Evolutionary conservation across 2,888 invertebrate species (phyloP), one percentile per base, ranked within the genome.

Genomic region (Eristalinus aeneus): DNA sequence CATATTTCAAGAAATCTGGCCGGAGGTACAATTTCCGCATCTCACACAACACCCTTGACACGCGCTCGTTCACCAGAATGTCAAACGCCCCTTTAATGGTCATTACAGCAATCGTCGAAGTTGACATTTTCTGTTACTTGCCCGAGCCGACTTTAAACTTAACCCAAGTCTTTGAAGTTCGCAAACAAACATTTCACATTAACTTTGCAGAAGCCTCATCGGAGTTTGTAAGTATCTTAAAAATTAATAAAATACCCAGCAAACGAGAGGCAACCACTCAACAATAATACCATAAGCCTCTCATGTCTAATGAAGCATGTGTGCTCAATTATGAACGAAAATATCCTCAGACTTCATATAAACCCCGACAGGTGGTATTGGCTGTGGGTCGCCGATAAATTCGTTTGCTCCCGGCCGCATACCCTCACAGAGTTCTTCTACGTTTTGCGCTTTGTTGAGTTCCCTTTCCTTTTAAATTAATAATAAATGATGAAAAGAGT

Each of bases 401-500:
- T 46, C 31, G 46, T 65, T 65, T 58, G 36, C 64, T 9, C 20
- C 11, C 65, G n/a, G n/a, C n/a, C n/a, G n/a, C n/a, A n/a, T n/a
- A n/a, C n/a, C n/a, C n/a, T n/a, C n/a, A n/a, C n/a, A n/a, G n/a
- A n/a, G n/a, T 27, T 27, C 27, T 27, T n/a, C 2, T 16, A 23
- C 8, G 31, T 11, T 36, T 32, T 16, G 4, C 39, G 56, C 34
- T 65, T 56, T 56, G 6, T 68, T 71, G 9, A 16, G 16, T 46
- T 16, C 46, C 46, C 6, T 22, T 68, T 39, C 11, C 60, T 54
- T 54, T 8, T 27, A 60, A 75, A 68, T 75, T 60, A 75, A 75
- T 68, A 61, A 53, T n/a, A 46, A 65, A 58, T 65, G 56, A n/a
- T n/a, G n/a, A 61, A 65, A 39, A n/a, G 39, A 67, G 46, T 75